Conservation (phyloP, 2,113 vertebrate genomes). For the Murina feae region DNA sequence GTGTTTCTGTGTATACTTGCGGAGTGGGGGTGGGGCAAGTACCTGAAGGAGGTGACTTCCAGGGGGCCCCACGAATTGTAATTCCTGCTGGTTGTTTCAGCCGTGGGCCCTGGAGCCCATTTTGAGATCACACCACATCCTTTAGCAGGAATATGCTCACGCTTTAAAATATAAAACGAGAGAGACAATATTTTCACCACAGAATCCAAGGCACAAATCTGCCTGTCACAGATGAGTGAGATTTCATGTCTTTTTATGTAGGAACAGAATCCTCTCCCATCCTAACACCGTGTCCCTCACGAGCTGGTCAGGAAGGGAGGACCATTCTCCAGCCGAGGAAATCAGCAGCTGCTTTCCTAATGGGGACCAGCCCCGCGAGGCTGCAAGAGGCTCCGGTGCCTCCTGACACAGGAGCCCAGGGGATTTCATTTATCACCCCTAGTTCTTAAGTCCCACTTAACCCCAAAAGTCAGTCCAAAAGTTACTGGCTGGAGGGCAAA, state of each 20-base stretch:
- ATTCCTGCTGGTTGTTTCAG: not conserved
- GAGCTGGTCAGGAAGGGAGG: not conserved
- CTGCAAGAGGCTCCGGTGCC: not conserved
- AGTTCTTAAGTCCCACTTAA: not conserved
- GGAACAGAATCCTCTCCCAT: not conserved
- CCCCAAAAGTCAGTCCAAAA: not conserved
- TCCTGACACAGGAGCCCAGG: not conserved
- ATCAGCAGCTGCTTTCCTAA: not conserved
- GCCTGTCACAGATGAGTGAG: not conserved
- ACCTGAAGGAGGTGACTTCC: not conserved
- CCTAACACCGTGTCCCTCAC: not conserved
- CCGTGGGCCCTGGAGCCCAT: not conserved
- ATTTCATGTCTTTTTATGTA: not conserved
- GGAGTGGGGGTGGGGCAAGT: fast-evolving
- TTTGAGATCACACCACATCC: not conserved
- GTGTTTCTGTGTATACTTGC: not conserved
- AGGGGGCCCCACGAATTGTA: not conserved
- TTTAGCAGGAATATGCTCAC: not conserved
- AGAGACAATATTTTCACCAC: not conserved
- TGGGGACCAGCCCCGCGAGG: not conserved
- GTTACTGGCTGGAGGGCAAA: not conserved
- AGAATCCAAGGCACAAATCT: not conserved
- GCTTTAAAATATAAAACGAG: not conserved
- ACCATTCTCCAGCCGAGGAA: not conserved
- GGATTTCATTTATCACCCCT: not conserved